Evolutionary conservation across 2,113 vertebrate species (phyloP), one percentile per base, ranked within the genome.

Genomic region (Galemys pyrenaicus): DNA sequence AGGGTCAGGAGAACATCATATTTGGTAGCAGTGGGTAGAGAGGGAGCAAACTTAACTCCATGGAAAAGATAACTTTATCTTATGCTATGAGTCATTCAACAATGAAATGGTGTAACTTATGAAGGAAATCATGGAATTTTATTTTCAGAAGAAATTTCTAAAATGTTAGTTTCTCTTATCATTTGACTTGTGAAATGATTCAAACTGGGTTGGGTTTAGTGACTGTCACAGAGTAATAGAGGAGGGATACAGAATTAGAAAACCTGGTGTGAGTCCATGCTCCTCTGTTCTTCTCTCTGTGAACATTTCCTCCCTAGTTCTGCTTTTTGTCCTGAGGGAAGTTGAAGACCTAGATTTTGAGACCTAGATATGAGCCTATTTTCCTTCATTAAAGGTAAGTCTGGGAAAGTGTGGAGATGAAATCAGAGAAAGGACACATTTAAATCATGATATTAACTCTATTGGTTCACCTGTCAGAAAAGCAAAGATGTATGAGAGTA

Each of bases 401-500:
- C 28, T 46, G 49, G 4, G 44, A 80, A 87, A 79, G 30, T 30
- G 39, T 82, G n/a, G 51, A 79, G 39, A 49, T 39, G 5, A 19
- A 60, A 44, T 35, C 8, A 79, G 39, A 83, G 30, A 30, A 28
- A 22, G 56, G 39, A 56, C 60, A 51, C 11, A n/a, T 73, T 92
- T 87, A 3, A 60, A 74, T 81, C 87, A 85, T 83, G 15, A 30
- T 74, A 78, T 85, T 87, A 88, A 74, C 41, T 89, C 86, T 86
- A 20, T 85, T 89, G 6, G 44, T 67, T 87, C 17, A 30, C 78
- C 22, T 82, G 32, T 28, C 86, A 74, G 82, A 89, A 95, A 68
- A 93, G 9, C 46, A 70, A 87, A 83, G 5, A 87, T 62, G 19
- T 71, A 73, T 64, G 3, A 68, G 54, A 74, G 73, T 44, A 92